Evolutionary conservation across 1,140 invertebrate genomes (phyloP).

Genomic region (honey bee (Apis mellifera)): Amel_HAv3.1 CM009931.2:12052001-12052500

Average conservation of each 20-base stretch:
- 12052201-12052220: conserved; percentile 26
- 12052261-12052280: neutral
- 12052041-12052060: conserved; percentile 17
- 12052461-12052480: conserved; percentile 35
- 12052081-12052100: conserved; percentile 43
- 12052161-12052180: conserved; percentile 28
- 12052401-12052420: conserved; percentile 38
- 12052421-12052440: conserved; percentile 4
- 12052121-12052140: conserved; percentile 36
- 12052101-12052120: conserved; percentile 30
- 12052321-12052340: conserved; percentile 14
- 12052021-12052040: neutral
- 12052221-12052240: conserved; percentile 48
- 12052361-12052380: conserved; percentile 38
- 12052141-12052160: conserved; percentile 25
- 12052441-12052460: conserved; percentile 46
- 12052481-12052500: conserved; percentile 44
- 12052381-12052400: conserved; percentile 30
- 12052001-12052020: neutral
- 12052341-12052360: conserved; percentile 33
- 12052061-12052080: conserved; percentile 55
- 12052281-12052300: neutral
- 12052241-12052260: neutral
- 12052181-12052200: conserved; percentile 35
- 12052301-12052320: conserved; percentile 47